These are phyloP conservation scores for Discoglossus pictus DNA, from an alignment of 2,797 vertebrate genomes.

Conservation along the genomic window DNA sequence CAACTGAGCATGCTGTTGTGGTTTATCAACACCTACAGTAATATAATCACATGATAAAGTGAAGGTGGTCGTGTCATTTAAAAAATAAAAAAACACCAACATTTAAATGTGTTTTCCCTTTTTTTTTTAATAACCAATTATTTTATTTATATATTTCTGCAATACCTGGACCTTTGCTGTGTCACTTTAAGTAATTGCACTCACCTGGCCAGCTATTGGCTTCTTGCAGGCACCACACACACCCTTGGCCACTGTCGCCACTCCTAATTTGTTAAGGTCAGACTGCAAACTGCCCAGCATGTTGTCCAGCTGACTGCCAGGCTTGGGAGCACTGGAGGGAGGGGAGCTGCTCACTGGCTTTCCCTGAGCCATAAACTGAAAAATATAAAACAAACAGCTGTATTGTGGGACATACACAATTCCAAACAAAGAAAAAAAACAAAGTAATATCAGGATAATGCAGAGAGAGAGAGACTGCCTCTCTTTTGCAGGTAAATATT, in stretches of 20 bases:
- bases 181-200: slow-evolving; percentile 41
- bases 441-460: too few species aligned
- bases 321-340: slow-evolving; percentile 76
- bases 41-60: too few species aligned
- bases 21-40: too few species aligned
- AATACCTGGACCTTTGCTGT: too few species aligned
- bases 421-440: neutral
- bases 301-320: slow-evolving; percentile 92
- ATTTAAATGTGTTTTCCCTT: too few species aligned
- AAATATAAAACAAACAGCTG: slow-evolving; percentile 23
- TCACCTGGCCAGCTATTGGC: slow-evolving; percentile 92
- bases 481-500: too few species aligned
- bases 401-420: neutral
- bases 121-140: too few species aligned
- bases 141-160: too few species aligned
- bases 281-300: slow-evolving; percentile 95
- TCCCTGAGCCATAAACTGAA: slow-evolving; percentile 87
- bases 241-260: slow-evolving; percentile 90
- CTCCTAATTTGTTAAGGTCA: slow-evolving; percentile 88
- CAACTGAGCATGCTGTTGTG: too few species aligned
- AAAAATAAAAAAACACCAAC: too few species aligned
- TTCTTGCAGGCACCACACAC: slow-evolving; percentile 96
- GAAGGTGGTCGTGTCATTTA: too few species aligned
- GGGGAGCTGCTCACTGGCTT: slow-evolving; percentile 73
- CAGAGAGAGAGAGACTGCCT: too few species aligned